Percentiles rank a stretch among this genome's conserved stretches.
Conservation (phyloP, 2,113 vertebrate genomes). For the Trogon melanurus region DNA sequence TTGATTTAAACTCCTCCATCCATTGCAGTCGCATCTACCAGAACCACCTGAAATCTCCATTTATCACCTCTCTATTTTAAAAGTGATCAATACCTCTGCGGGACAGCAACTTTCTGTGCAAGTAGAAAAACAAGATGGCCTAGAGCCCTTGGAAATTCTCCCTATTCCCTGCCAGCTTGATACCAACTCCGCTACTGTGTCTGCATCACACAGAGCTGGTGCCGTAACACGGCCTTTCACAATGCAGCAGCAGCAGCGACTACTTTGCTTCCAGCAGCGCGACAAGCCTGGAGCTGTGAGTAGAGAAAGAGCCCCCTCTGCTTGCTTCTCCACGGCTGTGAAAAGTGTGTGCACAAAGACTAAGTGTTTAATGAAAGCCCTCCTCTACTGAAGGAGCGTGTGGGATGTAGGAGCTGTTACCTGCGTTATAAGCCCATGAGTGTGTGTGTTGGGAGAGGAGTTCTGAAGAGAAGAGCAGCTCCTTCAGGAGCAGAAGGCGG, state of each 20-base stretch:
- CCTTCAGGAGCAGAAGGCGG: neutral
- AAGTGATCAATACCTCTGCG: constrained; percentile 16
- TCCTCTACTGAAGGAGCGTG: neutral
- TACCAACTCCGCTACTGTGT: neutral
- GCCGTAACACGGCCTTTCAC: neutral
- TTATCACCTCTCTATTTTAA: constrained; percentile 47
- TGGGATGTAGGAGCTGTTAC: neutral
- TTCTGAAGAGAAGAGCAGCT: neutral
- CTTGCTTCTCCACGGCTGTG: constrained; percentile 36
- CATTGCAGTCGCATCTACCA: constrained; percentile 17
- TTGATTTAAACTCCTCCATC: neutral
- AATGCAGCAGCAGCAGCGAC: constrained; percentile 17
- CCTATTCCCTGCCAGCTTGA: constrained; percentile 2
- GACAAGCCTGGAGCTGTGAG: neutral
- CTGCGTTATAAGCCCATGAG: fast-evolving
- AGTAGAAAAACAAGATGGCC: constrained; percentile 40
- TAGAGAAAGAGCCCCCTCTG: constrained; percentile 61
- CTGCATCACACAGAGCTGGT: neutral
- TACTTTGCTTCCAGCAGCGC: constrained; percentile 50
- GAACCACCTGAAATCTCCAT: constrained; percentile 46
- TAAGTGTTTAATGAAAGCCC: neutral
- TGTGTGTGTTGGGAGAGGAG: neutral
- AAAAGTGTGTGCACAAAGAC: neutral
- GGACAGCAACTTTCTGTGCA: constrained; percentile 2
- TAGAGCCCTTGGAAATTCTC: constrained; percentile 9